These are phyloP conservation scores for Aphelenchoides avenae DNA, from an alignment of 1,140 invertebrate genomes.

Conservation along the genomic window DNA sequence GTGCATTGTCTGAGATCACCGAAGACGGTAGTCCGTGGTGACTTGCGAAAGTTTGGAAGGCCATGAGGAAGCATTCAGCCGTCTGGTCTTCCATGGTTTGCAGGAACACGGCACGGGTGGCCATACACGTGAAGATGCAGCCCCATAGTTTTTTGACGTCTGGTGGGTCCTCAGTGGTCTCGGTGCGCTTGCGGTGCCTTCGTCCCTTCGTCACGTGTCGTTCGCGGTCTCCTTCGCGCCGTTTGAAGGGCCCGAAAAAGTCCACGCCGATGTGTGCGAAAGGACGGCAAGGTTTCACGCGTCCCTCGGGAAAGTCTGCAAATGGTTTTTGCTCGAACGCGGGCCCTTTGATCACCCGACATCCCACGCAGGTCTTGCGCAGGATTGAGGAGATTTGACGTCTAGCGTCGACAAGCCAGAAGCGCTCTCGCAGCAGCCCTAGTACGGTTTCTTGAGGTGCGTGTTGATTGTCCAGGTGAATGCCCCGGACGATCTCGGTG, in stretches of 20 bases:
- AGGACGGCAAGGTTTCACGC: conserved; percentile 14
- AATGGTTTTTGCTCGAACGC: conserved; percentile 18
- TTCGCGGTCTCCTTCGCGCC: too few species aligned
- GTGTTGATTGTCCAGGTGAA: conserved; percentile 5
- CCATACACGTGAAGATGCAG: conserved; percentile 43
- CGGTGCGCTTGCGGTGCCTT: conserved; percentile 31
- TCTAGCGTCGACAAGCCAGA: conserved; percentile 14
- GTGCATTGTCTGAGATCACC: conserved; percentile 27
- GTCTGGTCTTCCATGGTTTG: conserved; percentile 28
- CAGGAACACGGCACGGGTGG: not conserved
- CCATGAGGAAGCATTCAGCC: conserved; percentile 17
- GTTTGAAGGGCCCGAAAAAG: conserved; percentile 33
- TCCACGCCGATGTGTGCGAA: conserved; percentile 32
- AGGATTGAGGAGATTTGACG: conserved; percentile 2
- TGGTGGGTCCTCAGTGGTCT: conserved; percentile 30
- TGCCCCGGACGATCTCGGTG: conserved; percentile 12
- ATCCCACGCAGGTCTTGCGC: conserved; percentile 3
- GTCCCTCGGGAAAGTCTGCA: conserved; percentile 25
- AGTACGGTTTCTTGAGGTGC: conserved; percentile 2
- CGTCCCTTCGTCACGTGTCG: too few species aligned
- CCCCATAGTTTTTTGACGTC: conserved; percentile 33
- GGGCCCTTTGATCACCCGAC: not conserved
- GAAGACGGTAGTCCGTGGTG: conserved; percentile 9
- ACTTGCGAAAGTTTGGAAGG: too few species aligned
- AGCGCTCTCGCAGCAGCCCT: not conserved